Evolutionary conservation across 2,888 invertebrate genomes (phyloP), one percentile per base, ranked within the genome.

Genomic region (Agrotis exclamationis): DNA sequence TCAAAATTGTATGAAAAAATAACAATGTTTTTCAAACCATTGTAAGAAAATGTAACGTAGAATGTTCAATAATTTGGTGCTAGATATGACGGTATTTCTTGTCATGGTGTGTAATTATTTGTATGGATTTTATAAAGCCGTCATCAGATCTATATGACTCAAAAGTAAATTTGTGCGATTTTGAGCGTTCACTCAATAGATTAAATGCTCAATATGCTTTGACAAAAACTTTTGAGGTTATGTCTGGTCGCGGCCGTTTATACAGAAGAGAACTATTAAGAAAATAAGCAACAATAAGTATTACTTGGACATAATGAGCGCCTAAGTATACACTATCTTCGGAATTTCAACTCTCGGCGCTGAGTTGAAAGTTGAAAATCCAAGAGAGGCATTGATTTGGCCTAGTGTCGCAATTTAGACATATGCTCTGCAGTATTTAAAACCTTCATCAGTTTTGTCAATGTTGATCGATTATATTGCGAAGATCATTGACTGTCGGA

Each of bases 21-120:
- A 39, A 14, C 39, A 44, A 20, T 71, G 22, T 58, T 50, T 48
- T 33, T 18, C n/a, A 50, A 48, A 51, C 18, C 63, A 62, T 54
- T 66, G 28, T 66, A 63, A 57, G 75, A 44, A 62, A 74, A 73
- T 65, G 56, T 80, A 63, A 53, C 28, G 45, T 60, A 66, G 57
- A 60, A 39, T 79, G 24, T 53, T 33, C 33, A 54, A 53, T 44
- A 50, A 48, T 28, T 47, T 75, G 79, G 79, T 80, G 79, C 79
- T 80, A 71, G 54, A 44, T 54, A 24, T 20, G 56, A 57, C 58
- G n/a, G 18, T 44, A 14, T 50, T 51, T 62, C 51, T 53, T 57
- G 51, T 77, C 77, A 45, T 58, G n/a, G 57, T n/a, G 33, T 79
- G 33, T 59, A 56, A 50, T 48, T 70, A 39, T 56, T 47, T 57